phyloP scores from a whole-genome alignment of 2,888 invertebrate genomes.

The Diplazon laetatorius region DNA sequence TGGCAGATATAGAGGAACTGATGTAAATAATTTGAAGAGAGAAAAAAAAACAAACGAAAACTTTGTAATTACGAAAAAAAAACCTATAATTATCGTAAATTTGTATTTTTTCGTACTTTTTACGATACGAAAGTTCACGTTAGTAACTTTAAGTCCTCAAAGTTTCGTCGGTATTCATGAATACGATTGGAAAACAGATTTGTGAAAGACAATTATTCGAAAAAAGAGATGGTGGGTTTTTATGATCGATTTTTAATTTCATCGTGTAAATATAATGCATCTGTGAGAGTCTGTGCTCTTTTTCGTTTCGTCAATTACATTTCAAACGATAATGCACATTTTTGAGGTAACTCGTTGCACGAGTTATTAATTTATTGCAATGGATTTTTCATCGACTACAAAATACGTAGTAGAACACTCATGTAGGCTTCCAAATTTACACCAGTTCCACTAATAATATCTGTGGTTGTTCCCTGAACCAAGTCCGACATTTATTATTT shows the following conservation, averaged over 20 bases:
- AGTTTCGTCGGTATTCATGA: neutral
- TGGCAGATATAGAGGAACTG: constrained; percentile 33
- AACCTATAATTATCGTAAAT: neutral
- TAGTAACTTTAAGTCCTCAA: neutral
- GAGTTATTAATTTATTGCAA: neutral
- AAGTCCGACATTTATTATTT: no score
- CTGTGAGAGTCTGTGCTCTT: neutral
- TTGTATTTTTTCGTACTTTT: neutral
- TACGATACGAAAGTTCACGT: neutral
- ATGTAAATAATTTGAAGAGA: constrained; percentile 19
- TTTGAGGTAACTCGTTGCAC: neutral
- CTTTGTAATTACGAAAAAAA: constrained; percentile 14
- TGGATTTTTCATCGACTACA: neutral
- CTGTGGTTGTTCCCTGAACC: constrained; percentile 15
- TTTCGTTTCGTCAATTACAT: constrained; percentile 18
- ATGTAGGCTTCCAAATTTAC: constrained; percentile 28
- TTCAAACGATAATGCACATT: neutral
- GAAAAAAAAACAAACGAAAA: neutral
- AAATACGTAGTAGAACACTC: constrained; percentile 11
- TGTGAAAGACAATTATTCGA: constrained; percentile 21
- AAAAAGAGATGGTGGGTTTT: neutral
- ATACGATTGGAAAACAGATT: constrained; percentile 1
- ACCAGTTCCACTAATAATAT: constrained; percentile 30
- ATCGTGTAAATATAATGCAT: constrained; percentile 36
- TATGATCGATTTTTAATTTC: neutral